phyloP scores from a whole-genome alignment of 2,797 vertebrate genomes.

The Phyllotis vaccarum region DNA sequence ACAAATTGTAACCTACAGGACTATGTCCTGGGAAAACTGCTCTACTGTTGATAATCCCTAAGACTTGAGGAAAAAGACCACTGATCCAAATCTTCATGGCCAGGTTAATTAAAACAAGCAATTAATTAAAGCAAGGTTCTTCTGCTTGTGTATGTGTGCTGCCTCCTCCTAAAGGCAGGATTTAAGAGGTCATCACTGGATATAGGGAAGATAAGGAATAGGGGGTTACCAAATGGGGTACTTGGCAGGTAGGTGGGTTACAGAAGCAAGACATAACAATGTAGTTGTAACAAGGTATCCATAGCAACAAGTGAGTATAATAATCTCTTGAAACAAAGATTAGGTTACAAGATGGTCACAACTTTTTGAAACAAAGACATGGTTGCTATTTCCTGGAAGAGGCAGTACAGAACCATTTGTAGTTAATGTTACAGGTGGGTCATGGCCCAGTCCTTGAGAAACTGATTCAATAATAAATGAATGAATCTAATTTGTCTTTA shows the following conservation, averaged over 20 bases:
- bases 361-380: background rate
- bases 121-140: background rate
- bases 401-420: background rate
- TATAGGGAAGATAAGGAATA: background rate
- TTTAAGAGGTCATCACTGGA: background rate
- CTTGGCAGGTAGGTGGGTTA: background rate
- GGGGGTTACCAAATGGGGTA: background rate
- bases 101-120: background rate
- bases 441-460: background rate
- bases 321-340: background rate
- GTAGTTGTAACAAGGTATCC: background rate
- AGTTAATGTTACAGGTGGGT: background rate
- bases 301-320: background rate
- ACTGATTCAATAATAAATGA: background rate
- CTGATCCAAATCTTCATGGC: background rate
- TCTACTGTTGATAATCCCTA: background rate
- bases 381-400: background rate
- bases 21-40: background rate
- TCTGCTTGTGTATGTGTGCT: background rate
- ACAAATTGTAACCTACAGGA: background rate
- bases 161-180: background rate
- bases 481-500: background rate
- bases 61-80: background rate
- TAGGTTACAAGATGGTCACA: no score
- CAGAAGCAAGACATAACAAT: background rate